A percentile compares a stretch with the other conserved stretches of the same genome.
Conservation (phyloP, 2,888 invertebrate genomes). For the Leucophora obtusa region DNA sequence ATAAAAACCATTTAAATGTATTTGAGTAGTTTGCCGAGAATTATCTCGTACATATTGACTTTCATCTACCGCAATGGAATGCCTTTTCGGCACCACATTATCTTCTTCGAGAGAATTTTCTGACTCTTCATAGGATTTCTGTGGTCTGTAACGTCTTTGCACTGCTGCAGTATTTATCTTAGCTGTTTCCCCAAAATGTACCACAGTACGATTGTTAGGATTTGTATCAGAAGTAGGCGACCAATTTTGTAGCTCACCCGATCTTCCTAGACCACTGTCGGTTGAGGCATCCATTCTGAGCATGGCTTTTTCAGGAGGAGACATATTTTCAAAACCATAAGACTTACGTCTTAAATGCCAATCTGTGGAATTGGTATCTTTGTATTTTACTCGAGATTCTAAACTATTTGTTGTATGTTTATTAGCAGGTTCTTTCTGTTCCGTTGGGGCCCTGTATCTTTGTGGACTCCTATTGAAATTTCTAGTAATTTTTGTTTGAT, state of each 20-base stretch:
- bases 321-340: conserved; percentile 85
- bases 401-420: conserved; percentile 74
- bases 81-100: conserved; percentile 77
- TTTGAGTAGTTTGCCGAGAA: conserved; percentile 75
- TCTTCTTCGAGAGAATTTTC: conserved; percentile 56
- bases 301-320: conserved; percentile 76
- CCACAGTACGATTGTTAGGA: conserved; percentile 72
- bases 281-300: conserved; percentile 86
- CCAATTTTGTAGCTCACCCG: conserved; percentile 82
- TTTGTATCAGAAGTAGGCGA: conserved; percentile 73
- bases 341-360: conserved; percentile 88
- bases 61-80: conserved; percentile 82
- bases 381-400: conserved; percentile 73
- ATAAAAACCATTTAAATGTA: conserved; percentile 74
- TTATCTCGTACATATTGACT: conserved; percentile 79
- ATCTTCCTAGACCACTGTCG: conserved; percentile 87
- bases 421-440: conserved; percentile 10
- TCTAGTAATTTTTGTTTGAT: conserved; percentile 44
- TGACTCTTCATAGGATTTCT: conserved; percentile 53
- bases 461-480: conserved; percentile 40
- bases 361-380: conserved; percentile 77
- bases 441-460: conserved; percentile 4
- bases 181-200: conserved; percentile 72
- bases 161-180: conserved; percentile 33
- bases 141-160: conserved; percentile 64